phyloP scores from a whole-genome alignment of 2,888 invertebrate species.

The Andrena chrysosceles region DNA sequence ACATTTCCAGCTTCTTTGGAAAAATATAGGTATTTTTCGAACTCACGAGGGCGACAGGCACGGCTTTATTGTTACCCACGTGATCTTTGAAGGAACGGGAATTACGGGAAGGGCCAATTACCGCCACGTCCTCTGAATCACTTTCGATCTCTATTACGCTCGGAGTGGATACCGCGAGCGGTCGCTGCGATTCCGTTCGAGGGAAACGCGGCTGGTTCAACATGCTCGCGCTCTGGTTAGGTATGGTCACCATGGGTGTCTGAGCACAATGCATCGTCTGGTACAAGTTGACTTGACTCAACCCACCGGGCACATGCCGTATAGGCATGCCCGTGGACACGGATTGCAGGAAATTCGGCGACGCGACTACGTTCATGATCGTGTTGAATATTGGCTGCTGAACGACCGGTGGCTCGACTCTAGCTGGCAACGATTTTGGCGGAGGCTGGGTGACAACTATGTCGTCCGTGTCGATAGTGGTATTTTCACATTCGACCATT shows the following conservation, averaged over 20 bases:
- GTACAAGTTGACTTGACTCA: slow-evolving; percentile 25
- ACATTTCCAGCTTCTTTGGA: background rate
- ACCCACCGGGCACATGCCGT: background rate
- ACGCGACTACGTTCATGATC: slow-evolving; percentile 43
- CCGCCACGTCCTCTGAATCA: slow-evolving; percentile 62
- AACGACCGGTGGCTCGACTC: background rate
- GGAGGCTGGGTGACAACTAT: slow-evolving; percentile 5
- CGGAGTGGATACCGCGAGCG: background rate
- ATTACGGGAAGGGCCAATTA: slow-evolving; percentile 21
- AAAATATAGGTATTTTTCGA: slow-evolving; percentile 34
- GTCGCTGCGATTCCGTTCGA: slow-evolving; percentile 10
- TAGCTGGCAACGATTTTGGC: slow-evolving; percentile 6
- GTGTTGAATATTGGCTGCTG: slow-evolving; percentile 30
- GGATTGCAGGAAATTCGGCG: slow-evolving; percentile 40
- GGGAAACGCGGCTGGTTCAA: slow-evolving; percentile 28
- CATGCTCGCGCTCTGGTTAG: slow-evolving; percentile 39
- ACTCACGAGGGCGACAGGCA: slow-evolving; percentile 69
- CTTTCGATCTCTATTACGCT: slow-evolving; percentile 70
- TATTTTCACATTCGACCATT: slow-evolving; percentile 78
- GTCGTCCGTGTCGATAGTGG: slow-evolving; percentile 51
- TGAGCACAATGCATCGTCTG: slow-evolving; percentile 13
- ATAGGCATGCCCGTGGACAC: slow-evolving; percentile 8
- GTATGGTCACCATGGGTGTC: slow-evolving; percentile 68
- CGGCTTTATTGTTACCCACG: slow-evolving; percentile 28
- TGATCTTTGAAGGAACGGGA: background rate